Base-by-base conservation (phyloP, 2,888 invertebrate genomes). In the Drosophila prostipennis region DNA sequence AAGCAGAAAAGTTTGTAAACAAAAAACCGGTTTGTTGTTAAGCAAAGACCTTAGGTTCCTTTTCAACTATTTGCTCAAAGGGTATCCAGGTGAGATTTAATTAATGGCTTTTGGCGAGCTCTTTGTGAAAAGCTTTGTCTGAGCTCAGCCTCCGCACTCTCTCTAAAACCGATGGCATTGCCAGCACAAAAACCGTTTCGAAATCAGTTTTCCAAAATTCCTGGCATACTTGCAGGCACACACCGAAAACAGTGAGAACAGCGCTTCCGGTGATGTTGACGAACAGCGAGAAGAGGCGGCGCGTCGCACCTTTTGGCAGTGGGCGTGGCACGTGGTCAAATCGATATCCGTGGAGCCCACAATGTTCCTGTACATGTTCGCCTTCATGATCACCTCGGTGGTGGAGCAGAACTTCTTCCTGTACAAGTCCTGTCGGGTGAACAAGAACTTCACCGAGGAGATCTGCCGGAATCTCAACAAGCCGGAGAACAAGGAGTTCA, bases 291-390 rank as follows among this genome's bases (percentile, higher is more conserved):
- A 19, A 1, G 46, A 14, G 10, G 19, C 4, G 26, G 40, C 45
- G 14, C 49, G 29, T 0, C 74, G 69, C 57, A 68, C 39, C 37
- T 6, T 37, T 13, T 14, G 65, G 34, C 51, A 69, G 10, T 65
- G 74, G 70, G 43, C 74, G 14, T 16, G 61, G 40, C 37, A 61
- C 45, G 42, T 46, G 40, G 45, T 81, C 11, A 55, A 6, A 0
- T 55, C 68, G 7, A 93, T 96, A 57, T 95, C 97, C 0, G 96
- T 98, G 23, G 98, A 98, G 89, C 97, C 98, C 0, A 94, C 96
- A 0, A 95, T 98, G 94, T 96, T 97, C 89, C 92, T 97, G 2
- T 98, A 97, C 89, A 97, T 98, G 96, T 94, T 97, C 93, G 96
- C 97, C 1, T 96, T 94, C 84, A 96, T 96, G 96, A 93, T 94